Evolutionary conservation across 2,888 invertebrate genomes (phyloP).

Genomic region (Hypomecis punctinalis): DNA sequence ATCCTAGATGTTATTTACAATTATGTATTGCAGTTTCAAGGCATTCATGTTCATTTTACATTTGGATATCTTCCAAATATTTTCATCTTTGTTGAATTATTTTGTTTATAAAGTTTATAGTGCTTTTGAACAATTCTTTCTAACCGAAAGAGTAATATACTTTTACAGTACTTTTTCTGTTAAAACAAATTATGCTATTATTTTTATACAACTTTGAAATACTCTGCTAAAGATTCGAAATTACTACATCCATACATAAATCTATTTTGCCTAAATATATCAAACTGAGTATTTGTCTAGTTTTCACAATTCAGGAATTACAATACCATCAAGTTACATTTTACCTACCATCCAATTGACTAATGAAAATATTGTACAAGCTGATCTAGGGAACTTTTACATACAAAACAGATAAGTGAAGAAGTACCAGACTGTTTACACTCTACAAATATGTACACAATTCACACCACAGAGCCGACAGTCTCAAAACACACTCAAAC

Average conservation of each 20-base stretch:
- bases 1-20: conserved; percentile 25
- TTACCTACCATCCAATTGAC: conserved; percentile 57
- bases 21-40: conserved; percentile 49
- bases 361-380: conserved; percentile 57
- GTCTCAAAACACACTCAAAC: conserved; percentile 62
- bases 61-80: conserved; percentile 36
- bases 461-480: conserved; percentile 69
- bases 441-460: conserved; percentile 76
- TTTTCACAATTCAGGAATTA: conserved; percentile 49
- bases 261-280: conserved; percentile 51
- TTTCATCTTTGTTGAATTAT: conserved; percentile 24
- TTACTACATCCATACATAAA: conserved; percentile 43
- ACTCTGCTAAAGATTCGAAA: conserved; percentile 36
- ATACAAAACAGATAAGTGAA: conserved; percentile 50
- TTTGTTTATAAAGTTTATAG: conserved; percentile 3
- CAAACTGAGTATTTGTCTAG: conserved; percentile 65
- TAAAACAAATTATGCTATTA: conserved; percentile 25
- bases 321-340: conserved; percentile 51
- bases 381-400: conserved; percentile 49
- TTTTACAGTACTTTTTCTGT: conserved; percentile 11
- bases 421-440: conserved; percentile 58
- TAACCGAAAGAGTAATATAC: conserved; percentile 16
- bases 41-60: conserved; percentile 36
- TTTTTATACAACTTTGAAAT: conserved; percentile 27
- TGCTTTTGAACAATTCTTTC: conserved; percentile 13